Evolutionary conservation across 2,888 invertebrate species (phyloP), one percentile per base, ranked within the genome.

Genomic region (Tetrapedia diversipes): DNA sequence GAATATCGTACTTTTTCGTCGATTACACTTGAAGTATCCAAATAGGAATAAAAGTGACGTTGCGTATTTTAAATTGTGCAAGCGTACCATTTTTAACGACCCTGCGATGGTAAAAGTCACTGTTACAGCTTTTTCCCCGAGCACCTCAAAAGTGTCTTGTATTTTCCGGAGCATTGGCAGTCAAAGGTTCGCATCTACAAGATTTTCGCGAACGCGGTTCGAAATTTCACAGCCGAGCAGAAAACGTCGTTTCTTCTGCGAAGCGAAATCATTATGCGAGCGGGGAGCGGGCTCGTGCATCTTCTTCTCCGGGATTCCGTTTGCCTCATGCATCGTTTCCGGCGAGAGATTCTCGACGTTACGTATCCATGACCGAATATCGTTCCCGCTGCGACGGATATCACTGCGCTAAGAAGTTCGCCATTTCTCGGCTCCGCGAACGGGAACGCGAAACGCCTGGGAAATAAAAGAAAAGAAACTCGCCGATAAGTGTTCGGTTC

Each of bases 381-480:
- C 43, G 27, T 34, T 34, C 27, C 16, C 53, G 19, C 34, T 16
- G 16, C 11, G 16, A n/a, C 19, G 27, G 16, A 34, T 32, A 41
- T 51, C 29, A 41, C 47, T 43, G 41, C 16, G 43, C 32, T 22
- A 51, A 51, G 53, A 68, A 43, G 27, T 43, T 43, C 11, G 43
- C 16, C 14, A 63, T 68, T 63, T 68, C 51, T 47, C 61, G 39
- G n/a, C 32, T 39, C 2, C 22, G n/a, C 22, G 22, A 29, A 61
- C 24, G 49, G 41, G 49, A 60, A 67, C 39, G 39, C 14, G 49
- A 27, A 32, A 60, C 39, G 49, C 41, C 14, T 7, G 41, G 47
- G 60, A 61, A 61, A 49, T 67, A 61, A 67, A 67, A 67, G 39
- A 67, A 22, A n/a, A 34, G 16, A 34, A 61, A 61, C 14, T n/a